A percentile compares a stretch with the other conserved stretches of the same genome.
Evolutionary conservation across 1,140 invertebrate species (phyloP).

Genomic region (Hetaerina americana): DNA sequence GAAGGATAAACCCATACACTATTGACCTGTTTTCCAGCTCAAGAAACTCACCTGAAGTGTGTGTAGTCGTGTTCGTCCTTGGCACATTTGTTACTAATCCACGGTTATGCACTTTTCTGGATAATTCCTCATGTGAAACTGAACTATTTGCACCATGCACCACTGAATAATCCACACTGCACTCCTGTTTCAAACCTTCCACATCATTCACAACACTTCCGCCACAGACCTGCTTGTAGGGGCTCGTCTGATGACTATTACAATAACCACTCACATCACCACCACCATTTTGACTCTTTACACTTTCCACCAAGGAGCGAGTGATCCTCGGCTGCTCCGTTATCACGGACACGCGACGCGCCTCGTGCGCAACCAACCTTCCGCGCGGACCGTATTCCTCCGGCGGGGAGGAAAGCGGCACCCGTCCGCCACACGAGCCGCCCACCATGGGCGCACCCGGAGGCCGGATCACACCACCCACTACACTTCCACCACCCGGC

Average conservation of each 20-base stretch:
- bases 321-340: slow-evolving; percentile 34
- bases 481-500: too few species aligned
- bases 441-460: background rate
- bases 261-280: slow-evolving; percentile 3
- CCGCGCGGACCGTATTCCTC: too few species aligned
- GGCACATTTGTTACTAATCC: background rate
- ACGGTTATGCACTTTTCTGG: background rate
- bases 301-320: background rate
- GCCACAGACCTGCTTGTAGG: slow-evolving; percentile 2
- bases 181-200: slow-evolving; percentile 1
- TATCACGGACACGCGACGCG: slow-evolving; percentile 27
- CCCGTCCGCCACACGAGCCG: too few species aligned
- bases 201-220: slow-evolving; percentile 5
- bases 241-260: slow-evolving; percentile 9
- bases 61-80: background rate
- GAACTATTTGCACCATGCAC: slow-evolving; percentile 4
- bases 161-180: slow-evolving; percentile 5
- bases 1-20: too few species aligned
- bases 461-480: background rate
- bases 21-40: too few species aligned
- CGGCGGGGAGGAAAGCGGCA: too few species aligned
- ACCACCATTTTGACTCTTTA: slow-evolving; percentile 7
- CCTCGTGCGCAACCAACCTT: background rate
- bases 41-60: background rate
- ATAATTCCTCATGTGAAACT: slow-evolving; percentile 9